Evolutionary conservation across 2,888 invertebrate species (phyloP).

Genomic region (Subacronicta megacephala): DNA sequence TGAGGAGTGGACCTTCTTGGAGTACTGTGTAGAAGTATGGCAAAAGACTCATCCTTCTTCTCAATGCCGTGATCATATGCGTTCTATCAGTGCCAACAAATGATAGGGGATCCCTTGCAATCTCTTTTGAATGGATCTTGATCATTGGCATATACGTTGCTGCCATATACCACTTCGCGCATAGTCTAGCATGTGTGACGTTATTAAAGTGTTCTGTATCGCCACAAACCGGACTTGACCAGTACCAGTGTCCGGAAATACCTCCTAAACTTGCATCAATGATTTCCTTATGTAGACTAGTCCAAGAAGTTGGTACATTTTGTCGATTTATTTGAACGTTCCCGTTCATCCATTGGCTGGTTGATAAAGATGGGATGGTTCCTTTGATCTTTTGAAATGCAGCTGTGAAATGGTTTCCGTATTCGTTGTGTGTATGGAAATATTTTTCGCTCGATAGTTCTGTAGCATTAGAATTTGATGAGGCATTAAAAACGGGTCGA

Average conservation of each 20-base stretch:
- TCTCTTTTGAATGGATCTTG: slow-evolving; percentile 81
- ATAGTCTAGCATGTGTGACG: slow-evolving; percentile 82
- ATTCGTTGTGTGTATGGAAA: slow-evolving; percentile 87
- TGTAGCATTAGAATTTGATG: slow-evolving; percentile 62
- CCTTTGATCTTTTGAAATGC: slow-evolving; percentile 66
- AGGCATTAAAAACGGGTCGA: slow-evolving; percentile 1
- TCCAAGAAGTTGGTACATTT: slow-evolving; percentile 90
- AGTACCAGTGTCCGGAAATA: slow-evolving; percentile 83
- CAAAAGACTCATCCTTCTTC: slow-evolving; percentile 83
- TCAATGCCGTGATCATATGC: slow-evolving; percentile 81
- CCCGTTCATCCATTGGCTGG: slow-evolving; percentile 76
- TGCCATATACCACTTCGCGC: slow-evolving; percentile 92
- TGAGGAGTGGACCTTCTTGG: slow-evolving; percentile 87
- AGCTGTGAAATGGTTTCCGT: slow-evolving; percentile 85
- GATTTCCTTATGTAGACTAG: slow-evolving; percentile 86
- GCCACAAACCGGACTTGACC: slow-evolving; percentile 90
- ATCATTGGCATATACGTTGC: slow-evolving; percentile 91
- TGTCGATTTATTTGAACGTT: slow-evolving; percentile 79
- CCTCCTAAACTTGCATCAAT: slow-evolving; percentile 85
- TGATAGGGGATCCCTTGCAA: slow-evolving; percentile 80
- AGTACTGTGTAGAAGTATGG: slow-evolving; percentile 90
- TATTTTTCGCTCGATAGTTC: slow-evolving; percentile 68
- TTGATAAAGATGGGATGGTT: slow-evolving; percentile 63
- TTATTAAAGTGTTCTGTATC: slow-evolving; percentile 81
- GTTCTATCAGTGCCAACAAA: slow-evolving; percentile 80